Base-by-base conservation (phyloP, 2,888 invertebrate species). In the Tricholauxania praeusta region DNA sequence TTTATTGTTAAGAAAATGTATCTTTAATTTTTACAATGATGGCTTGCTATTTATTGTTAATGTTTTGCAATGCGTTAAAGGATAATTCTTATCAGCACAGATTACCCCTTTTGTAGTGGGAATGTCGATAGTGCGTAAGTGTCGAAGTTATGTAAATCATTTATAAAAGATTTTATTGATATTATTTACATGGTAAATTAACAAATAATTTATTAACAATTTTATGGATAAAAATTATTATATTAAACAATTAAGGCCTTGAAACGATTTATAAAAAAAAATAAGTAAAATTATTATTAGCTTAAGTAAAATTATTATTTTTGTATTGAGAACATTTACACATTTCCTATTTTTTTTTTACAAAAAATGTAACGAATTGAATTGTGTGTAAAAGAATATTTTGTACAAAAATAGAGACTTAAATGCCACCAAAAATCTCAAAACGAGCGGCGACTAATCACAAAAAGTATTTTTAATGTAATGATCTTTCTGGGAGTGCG, bases 301-400 rank as follows among this genome's bases (percentile, higher is more conserved):
- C 55, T 67, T 55, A 67, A 39, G 53, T 32, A 67, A 22, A 66
- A 32, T 66, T 15, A 53, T 66, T 53, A 17, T 39, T 53, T 39
- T 53, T 64, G 28, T 19, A 15, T 66, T 55, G 32, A 55, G 53
- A 47, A 48, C 1, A 12, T 55, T 52, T 39, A 55, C 51, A n/a
- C 53, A 22, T 28, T 39, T 15, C 53, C 32, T 14, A 12, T 3
- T 7, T n/a, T 65, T 48, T 65, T 15, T 52, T 65, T 49, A 52
- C 32, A 65, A 65, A 53, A n/a, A 53, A 53, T 32, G 12, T 65
- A 51, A 49, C n/a, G 52, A 48, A 48, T 22, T 12, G 3, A 59
- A 59, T 49, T 49, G n/a, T 49, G 5, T 49, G 49, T n/a, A 22
- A 32, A 65, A 65, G 6, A 49, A 65, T 15, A 65, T 51, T 52